A percentile compares a stretch with the other conserved stretches of the same genome.
Evolutionary conservation across 2,888 invertebrate genomes (phyloP).

Genomic region (Lathronympha strigana): DNA sequence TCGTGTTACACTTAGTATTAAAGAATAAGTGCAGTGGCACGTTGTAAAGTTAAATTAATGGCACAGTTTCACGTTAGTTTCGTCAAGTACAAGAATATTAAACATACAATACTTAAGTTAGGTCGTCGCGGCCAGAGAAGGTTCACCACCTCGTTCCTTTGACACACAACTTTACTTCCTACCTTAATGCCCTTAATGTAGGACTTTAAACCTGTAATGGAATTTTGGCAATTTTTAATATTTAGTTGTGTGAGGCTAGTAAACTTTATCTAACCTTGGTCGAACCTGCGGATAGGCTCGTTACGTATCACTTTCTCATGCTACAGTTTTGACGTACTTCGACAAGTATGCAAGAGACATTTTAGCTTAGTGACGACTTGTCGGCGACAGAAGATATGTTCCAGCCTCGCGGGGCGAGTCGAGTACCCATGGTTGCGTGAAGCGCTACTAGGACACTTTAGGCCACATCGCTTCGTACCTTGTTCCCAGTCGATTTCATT

Average conservation of each 20-base stretch:
- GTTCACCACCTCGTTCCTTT: conserved; percentile 52
- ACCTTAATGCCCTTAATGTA: conserved; percentile 36
- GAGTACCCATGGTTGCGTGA: conserved; percentile 13
- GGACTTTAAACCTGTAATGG: conserved; percentile 37
- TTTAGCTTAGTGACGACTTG: conserved; percentile 57
- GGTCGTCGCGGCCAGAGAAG: conserved; percentile 59
- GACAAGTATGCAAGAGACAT: conserved; percentile 57
- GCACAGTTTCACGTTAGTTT: conserved; percentile 84
- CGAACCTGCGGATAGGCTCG: conserved; percentile 58
- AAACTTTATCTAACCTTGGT: conserved; percentile 51
- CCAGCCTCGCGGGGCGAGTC: conserved; percentile 48
- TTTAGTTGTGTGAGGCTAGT: conserved; percentile 43
- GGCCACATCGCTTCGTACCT: conserved; percentile 73
- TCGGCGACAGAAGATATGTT: conserved; percentile 71
- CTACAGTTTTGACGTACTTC: conserved; percentile 54
- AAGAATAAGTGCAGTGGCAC: conserved; percentile 80
- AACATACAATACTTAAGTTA: conserved; percentile 62
- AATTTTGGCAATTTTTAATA: conserved; percentile 33
- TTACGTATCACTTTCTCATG: conserved; percentile 58
- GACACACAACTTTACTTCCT: conserved; percentile 33
- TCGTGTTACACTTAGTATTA: conserved; percentile 79
- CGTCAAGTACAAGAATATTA: conserved; percentile 75
- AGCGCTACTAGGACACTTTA: conserved; percentile 59
- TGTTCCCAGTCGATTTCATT: conserved; percentile 80
- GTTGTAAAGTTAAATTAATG: conserved; percentile 82